phyloP scores from a whole-genome alignment of 2,113 vertebrate species.

The Chionomys nivalis region DNA sequence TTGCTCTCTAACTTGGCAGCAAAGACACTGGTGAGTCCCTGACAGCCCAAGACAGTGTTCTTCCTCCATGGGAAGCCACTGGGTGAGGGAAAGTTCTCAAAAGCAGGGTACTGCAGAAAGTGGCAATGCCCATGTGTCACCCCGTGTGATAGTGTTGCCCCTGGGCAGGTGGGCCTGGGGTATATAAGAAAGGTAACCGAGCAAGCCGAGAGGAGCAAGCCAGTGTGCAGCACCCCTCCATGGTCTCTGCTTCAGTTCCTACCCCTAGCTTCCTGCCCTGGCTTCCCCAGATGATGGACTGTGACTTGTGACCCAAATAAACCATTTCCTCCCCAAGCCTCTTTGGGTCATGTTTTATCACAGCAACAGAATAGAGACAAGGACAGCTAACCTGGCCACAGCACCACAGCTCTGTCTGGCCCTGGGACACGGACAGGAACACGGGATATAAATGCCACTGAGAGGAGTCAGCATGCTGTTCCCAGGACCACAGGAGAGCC shows the following conservation, averaged over 20 bases:
- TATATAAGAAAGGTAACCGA: background rate
- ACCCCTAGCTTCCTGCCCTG: background rate
- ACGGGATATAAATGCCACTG: background rate
- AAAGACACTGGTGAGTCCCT: background rate
- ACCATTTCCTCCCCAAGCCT: too few relatives aligned
- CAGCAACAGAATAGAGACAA: background rate
- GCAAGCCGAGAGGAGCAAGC: background rate
- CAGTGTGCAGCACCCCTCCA: background rate
- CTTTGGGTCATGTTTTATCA: background rate
- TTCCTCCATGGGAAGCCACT: accelerated
- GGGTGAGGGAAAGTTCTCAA: background rate
- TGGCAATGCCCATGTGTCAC: background rate
- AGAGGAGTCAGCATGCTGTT: background rate
- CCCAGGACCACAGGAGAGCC: background rate
- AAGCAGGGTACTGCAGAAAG: background rate
- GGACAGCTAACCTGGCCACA: background rate
- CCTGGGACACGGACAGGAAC: background rate
- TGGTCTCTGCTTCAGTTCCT: background rate
- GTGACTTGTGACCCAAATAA: background rate
- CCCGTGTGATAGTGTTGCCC: background rate
- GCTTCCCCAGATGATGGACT: background rate
- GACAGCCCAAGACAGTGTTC: background rate
- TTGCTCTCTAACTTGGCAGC: slow-evolving; percentile 54
- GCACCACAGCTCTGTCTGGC: background rate
- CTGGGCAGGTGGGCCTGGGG: background rate